Base-by-base conservation (phyloP, 2,888 invertebrate genomes). In the Mesopsocus fuscifrons region DNA sequence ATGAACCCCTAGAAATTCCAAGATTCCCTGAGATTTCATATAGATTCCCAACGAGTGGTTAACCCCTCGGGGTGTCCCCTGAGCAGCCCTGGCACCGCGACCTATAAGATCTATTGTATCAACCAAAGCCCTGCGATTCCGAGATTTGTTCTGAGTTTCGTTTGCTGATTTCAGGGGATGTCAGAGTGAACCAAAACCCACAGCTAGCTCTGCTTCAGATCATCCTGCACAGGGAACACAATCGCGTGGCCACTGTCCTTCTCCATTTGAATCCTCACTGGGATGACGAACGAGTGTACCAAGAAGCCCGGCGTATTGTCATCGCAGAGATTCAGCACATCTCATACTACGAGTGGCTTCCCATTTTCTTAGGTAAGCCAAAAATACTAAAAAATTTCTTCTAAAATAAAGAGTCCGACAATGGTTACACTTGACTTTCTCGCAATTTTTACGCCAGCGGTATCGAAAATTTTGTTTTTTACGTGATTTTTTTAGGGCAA, bases 251-350 rank as follows among this genome's bases (percentile, higher is more conserved):
- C 0, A 59, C 61, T 2, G 65, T 64, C 2, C 57, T 88, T 20
- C 53, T 64, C 0, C 55, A 60, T 2, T 51, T 84, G 6, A 88
- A 91, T 64, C 79, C 81, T 0, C 67, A 69, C 35, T 82, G 81
- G 74, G 64, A 66, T 22, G 83, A 83, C 52, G 79, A 85, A 48
- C 64, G 62, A 1, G 55, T 82, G 1, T 88, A 73, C 59, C 69
- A 77, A 58, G 84, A 85, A 58, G 60, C 80, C 1, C 68, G 82
- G 43, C 67, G 76, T 50, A 77, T 87, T 44, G 59, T 77, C 3
- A 74, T 75, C 44, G 85, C 83, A 0, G 72, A 79, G 59, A 65
- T 77, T 56, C 88, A 87, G 60, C 76, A 83, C 46, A 74, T 87
- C 41, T 65, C 75, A 3, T 87, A 82, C 57, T 77, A 77, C 53